Evolutionary conservation across 1,140 invertebrate species (phyloP).

Genomic region (Steinernema khuongi): DNA sequence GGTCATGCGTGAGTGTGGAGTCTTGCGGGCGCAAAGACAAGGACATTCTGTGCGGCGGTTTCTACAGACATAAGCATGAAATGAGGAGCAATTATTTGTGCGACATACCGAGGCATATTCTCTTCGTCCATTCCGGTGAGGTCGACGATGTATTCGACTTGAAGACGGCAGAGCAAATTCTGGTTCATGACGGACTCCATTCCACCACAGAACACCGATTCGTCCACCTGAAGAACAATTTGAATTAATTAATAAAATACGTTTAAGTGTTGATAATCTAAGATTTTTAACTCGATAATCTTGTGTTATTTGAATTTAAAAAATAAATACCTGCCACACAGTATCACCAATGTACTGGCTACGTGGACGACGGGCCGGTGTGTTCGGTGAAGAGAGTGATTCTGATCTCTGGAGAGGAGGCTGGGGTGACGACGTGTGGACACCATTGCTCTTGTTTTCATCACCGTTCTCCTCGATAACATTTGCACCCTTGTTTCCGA

Average conservation of each 20-base stretch:
- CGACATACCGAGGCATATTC: background rate
- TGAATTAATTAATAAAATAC: too few species aligned
- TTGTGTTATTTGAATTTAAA: background rate
- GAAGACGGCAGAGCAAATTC: background rate
- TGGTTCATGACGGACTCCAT: slow-evolving; percentile 5
- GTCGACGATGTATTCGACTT: background rate
- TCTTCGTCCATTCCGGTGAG: background rate
- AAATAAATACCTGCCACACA: background rate
- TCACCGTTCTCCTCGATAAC: too few species aligned
- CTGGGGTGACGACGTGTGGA: background rate
- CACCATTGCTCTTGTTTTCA: too few species aligned
- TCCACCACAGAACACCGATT: background rate
- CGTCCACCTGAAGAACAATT: background rate
- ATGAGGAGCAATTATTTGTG: background rate
- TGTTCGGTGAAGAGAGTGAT: background rate
- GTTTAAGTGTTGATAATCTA: too few species aligned
- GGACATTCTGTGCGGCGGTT: slow-evolving; percentile 2
- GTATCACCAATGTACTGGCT: slow-evolving; percentile 3
- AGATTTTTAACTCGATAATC: too few species aligned
- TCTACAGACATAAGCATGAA: background rate
- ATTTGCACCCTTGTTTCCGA: too few species aligned
- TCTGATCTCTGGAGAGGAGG: background rate
- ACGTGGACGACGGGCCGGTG: background rate
- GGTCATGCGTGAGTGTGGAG: background rate
- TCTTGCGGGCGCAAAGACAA: background rate